Evolutionary conservation across 2,113 vertebrate species (phyloP).

Genomic region (Alethe castanea): DNA sequence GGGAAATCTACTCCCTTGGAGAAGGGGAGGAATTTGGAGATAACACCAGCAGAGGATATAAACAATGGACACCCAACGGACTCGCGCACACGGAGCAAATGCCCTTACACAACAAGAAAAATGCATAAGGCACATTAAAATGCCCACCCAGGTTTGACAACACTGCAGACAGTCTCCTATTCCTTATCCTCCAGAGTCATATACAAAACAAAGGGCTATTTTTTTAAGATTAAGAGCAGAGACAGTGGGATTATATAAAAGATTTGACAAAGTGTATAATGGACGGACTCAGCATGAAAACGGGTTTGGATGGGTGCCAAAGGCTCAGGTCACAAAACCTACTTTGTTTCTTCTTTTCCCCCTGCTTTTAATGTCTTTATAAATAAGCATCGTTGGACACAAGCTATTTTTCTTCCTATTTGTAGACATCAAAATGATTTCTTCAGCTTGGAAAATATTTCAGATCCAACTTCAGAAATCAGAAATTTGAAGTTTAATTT

Average conservation of each 20-base stretch:
- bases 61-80: constrained; percentile 1
- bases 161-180: not conserved
- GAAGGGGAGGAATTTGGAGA: constrained; percentile 25
- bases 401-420: not conserved
- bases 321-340: constrained; percentile 11
- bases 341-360: not conserved
- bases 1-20: constrained; percentile 22
- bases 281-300: not conserved
- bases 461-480: not conserved
- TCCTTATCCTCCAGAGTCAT: constrained; percentile 43
- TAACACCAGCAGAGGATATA: constrained; percentile 21
- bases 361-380: not conserved
- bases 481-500: not conserved
- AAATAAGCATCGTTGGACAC: not conserved
- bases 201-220: constrained; percentile 43
- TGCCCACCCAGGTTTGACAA: constrained; percentile 37
- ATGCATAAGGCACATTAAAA: not conserved
- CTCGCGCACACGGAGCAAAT: fast-evolving
- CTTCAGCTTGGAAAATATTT: not conserved
- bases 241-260: constrained; percentile 46
- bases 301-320: constrained; percentile 4
- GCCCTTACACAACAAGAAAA: constrained; percentile 12
- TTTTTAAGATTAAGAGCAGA: constrained; percentile 59
- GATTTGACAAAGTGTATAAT: constrained; percentile 17
- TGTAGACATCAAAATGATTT: not conserved